Base-by-base conservation (phyloP, 2,888 invertebrate species). In the Ptychoptera contaminata region DNA sequence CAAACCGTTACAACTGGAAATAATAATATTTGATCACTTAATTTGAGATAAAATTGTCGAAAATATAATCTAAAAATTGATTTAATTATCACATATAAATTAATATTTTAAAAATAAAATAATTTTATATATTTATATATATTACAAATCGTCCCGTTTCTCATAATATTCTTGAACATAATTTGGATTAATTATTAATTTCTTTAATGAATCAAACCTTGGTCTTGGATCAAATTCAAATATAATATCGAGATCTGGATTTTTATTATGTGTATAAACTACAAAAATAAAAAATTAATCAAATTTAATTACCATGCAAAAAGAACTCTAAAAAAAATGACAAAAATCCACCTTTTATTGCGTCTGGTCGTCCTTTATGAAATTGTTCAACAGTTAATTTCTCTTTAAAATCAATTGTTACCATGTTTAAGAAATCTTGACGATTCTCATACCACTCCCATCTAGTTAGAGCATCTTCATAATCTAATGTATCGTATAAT, bases 151-250 rank as follows among this genome's bases (percentile, higher is more conserved):
- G 15, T 65, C 60, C 9, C 80, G 69, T 11, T 71, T 61, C 1
- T 68, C 66, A 51, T 74, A 83, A 48, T 71, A 59, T 50, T 80
- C 74, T 2, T 67, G 65, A 42, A 80, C 67, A 12, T 64, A 66
- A 2, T 69, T 56, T 0, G 68, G 61, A 2, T 70, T 64, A 51
- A 77, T 69, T 50, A 72, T 70, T 2, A 82, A 58, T 48, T 67
- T 69, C 1, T 67, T 62, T 34, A 90, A 67, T 4, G 83, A 81
- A 58, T 91, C 88, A 7, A 78, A 59, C 2, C 88, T 71, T 0
- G 81, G 76, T 48, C 41, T 43, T 2, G 58, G 50, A 45, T 48
- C 56, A 42, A 65, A 66, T 34, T 56, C 63, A 56, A 55, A 67
- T 53, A 54, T 72, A 23, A 56, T 57, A 7, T 54, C 54, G 5